Conservation (phyloP, 1,140 invertebrate species). For the Araneus ventricosus region DNA sequence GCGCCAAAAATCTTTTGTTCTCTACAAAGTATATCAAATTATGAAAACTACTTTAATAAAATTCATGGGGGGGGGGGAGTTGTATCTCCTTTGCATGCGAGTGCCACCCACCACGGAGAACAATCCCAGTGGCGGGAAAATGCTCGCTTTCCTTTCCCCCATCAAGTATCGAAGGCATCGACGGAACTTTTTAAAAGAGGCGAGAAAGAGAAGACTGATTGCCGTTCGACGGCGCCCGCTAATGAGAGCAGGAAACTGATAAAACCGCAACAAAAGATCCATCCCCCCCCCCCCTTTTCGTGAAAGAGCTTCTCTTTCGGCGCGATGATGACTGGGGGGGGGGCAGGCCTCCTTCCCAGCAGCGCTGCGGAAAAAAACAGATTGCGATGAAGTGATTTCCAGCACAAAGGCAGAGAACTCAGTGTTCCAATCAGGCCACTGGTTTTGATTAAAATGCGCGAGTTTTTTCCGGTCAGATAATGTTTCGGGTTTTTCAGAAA, state of each 20-base stretch:
- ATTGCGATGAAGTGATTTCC: not conserved
- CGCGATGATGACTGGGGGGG: not conserved
- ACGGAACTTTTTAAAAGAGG: not conserved
- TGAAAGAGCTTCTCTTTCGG: not conserved
- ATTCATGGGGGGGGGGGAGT: too few species aligned
- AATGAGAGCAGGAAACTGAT: slow-evolving; percentile 53
- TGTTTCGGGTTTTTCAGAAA: too few species aligned
- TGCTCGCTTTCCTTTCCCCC: too few species aligned
- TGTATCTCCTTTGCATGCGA: too few species aligned
- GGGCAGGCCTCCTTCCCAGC: not conserved
- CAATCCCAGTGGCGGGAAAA: too few species aligned
- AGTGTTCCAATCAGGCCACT: not conserved
- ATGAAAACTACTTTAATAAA: too few species aligned
- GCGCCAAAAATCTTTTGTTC: too few species aligned
- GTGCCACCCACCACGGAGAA: too few species aligned
- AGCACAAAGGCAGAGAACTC: not conserved
- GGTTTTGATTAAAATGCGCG: not conserved
- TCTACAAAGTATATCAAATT: too few species aligned
- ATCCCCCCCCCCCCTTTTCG: not conserved
- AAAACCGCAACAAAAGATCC: slow-evolving; percentile 48
- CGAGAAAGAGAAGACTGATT: not conserved
- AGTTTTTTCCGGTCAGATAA: not conserved
- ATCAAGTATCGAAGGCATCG: not conserved
- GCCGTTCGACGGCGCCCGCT: not conserved
- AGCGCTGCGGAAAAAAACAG: slow-evolving; percentile 10